Percentiles rank a stretch among this genome's conserved stretches.
Evolutionary conservation across 2,888 invertebrate genomes (phyloP).

Genomic region (Melanargia galathea): DNA sequence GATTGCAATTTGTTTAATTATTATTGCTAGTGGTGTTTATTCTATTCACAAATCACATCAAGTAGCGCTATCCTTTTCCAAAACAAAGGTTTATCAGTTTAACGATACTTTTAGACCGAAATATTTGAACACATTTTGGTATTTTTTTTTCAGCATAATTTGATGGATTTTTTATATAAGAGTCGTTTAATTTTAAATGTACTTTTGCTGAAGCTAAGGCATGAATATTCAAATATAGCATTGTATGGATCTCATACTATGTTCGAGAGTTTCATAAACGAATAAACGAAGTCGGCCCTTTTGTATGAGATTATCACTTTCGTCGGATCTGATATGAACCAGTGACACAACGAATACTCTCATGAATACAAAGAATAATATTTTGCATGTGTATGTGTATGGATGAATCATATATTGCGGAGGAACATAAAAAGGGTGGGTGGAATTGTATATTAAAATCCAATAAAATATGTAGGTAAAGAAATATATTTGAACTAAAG

Average conservation of each 20-base stretch:
- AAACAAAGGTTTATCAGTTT: not conserved
- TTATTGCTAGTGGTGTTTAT: not conserved
- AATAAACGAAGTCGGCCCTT: constrained; percentile 20
- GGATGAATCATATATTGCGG: not conserved
- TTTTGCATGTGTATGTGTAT: constrained; percentile 8
- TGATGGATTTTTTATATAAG: not conserved
- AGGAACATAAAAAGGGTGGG: constrained; percentile 1
- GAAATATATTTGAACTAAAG: too few relatives aligned
- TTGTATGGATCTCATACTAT: constrained; percentile 3
- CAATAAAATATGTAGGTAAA: not conserved
- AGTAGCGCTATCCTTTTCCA: not conserved
- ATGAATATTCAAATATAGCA: constrained; percentile 4
- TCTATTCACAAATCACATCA: not conserved
- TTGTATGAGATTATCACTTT: constrained; percentile 19
- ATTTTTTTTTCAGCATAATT: not conserved
- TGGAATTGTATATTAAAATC: not conserved
- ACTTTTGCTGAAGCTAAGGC: not conserved
- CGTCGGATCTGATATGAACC: constrained; percentile 13
- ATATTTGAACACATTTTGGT: not conserved
- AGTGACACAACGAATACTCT: constrained; percentile 15
- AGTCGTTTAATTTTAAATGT: not conserved
- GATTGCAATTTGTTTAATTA: constrained; percentile 10
- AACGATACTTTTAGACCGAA: not conserved
- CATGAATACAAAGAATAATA: constrained; percentile 22
- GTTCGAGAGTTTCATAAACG: constrained; percentile 8